Percentiles rank a stretch among this genome's conserved stretches.
Conservation (phyloP, 2,113 vertebrate genomes). For the Tetrao urogallus region DNA sequence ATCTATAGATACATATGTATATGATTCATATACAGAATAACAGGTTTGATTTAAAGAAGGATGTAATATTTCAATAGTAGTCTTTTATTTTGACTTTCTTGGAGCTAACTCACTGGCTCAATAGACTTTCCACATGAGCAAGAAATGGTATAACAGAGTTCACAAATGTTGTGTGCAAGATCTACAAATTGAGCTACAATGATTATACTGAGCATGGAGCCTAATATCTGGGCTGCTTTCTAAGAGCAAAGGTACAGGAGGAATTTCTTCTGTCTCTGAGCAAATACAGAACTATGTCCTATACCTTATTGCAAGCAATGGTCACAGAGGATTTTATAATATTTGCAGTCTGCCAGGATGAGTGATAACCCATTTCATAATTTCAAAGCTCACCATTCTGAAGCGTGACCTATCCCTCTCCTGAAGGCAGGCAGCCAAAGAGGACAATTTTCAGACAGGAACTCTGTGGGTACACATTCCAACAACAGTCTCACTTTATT, state of each 20-base stretch:
- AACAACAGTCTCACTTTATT: not conserved
- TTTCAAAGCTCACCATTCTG: constrained; percentile 21
- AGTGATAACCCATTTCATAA: constrained; percentile 34
- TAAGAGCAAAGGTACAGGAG: not conserved
- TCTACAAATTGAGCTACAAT: not conserved
- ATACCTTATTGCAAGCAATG: not conserved
- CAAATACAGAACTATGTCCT: not conserved
- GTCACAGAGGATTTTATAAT: not conserved
- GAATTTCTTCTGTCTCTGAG: constrained; percentile 9
- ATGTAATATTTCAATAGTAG: not conserved
- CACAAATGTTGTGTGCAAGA: not conserved
- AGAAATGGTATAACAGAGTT: not conserved
- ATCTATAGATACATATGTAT: not conserved
- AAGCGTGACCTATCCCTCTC: not conserved
- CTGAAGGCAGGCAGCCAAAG: not conserved
- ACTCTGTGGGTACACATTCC: not conserved
- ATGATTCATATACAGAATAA: not conserved
- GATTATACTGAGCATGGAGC: not conserved
- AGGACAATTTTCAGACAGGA: not conserved
- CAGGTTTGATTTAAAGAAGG: not conserved
- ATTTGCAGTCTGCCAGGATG: constrained; percentile 7
- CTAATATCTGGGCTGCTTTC: not conserved
- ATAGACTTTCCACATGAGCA: not conserved
- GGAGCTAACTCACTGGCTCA: not conserved
- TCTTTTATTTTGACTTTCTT: not conserved